These are phyloP conservation scores for Pseudomugil gertrudae DNA, from an alignment of 2,797 vertebrate species.

Conservation along the genomic window DNA sequence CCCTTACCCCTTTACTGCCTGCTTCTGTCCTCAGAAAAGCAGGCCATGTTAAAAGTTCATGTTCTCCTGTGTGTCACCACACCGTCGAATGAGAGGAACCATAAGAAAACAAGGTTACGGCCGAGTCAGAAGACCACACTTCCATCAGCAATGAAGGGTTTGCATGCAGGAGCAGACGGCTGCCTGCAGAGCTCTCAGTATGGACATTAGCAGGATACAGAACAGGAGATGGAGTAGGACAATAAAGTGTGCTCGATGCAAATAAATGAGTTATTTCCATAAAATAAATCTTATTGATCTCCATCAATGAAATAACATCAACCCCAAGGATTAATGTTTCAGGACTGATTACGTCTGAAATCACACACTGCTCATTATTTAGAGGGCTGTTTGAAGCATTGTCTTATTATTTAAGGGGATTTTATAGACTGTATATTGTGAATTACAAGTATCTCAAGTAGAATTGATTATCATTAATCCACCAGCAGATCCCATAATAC, in stretches of 20 bases:
- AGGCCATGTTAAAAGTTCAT: constrained; percentile 20
- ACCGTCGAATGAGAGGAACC: constrained; percentile 12
- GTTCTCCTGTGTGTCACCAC: constrained; percentile 28
- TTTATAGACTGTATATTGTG: not conserved
- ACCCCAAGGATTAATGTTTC: not conserved
- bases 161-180: constrained; percentile 35
- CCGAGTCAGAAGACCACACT: constrained; percentile 53
- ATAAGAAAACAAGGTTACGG: constrained; percentile 35
- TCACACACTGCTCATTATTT: not conserved
- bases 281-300: not conserved
- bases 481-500: no score
- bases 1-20: constrained; percentile 32
- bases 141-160: constrained; percentile 26
- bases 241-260: constrained; percentile 7
- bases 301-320: not conserved
- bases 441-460: not conserved
- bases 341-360: not conserved
- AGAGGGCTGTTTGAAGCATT: not conserved
- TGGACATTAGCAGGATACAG: constrained; percentile 11
- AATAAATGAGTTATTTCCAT: constrained; percentile 1
- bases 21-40: constrained; percentile 8
- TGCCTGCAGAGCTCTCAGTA: constrained; percentile 23
- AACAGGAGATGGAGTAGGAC: constrained; percentile 7
- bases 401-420: not conserved
- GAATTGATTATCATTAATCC: not conserved